Evolutionary conservation across 92 coral and sea anemone genomes (phyloP).

Genomic region (Desmophyllum pertusum): DNA sequence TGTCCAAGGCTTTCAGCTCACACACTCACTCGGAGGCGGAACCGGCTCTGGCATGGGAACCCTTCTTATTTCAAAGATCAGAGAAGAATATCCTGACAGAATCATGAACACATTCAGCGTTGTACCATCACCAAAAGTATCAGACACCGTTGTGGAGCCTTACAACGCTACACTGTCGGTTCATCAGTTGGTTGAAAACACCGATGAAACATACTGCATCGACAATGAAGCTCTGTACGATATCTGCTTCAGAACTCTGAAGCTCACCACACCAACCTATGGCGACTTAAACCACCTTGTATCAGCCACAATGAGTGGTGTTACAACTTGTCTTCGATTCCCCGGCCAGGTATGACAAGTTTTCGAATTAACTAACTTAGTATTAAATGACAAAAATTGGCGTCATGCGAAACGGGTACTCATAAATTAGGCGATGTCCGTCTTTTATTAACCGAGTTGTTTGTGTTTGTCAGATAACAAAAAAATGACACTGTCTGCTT

Average conservation of each 20-base stretch:
- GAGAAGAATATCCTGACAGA: constrained; percentile 84
- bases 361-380: not conserved
- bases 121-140: constrained; percentile 88
- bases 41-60: constrained; percentile 91
- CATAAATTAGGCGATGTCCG: not conserved
- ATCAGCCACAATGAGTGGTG: constrained; percentile 84
- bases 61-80: constrained; percentile 75
- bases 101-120: constrained; percentile 87
- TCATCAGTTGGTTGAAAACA: constrained; percentile 76
- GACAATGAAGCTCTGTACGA: constrained; percentile 90
- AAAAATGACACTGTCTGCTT: not conserved
- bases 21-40: constrained; percentile 87
- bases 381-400: not conserved
- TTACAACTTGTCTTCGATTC: constrained; percentile 86
- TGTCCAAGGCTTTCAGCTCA: constrained; percentile 84
- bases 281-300: constrained; percentile 82
- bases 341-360: constrained; percentile 74
- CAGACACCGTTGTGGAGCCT: constrained; percentile 97
- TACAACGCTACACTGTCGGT: constrained; percentile 85
- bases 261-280: constrained; percentile 78
- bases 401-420: not conserved
- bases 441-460: not conserved
- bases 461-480: not conserved
- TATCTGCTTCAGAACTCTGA: constrained; percentile 85
- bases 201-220: constrained; percentile 78